phyloP scores from a whole-genome alignment of 1,140 invertebrate species.

The Aphis gossypii region DNA sequence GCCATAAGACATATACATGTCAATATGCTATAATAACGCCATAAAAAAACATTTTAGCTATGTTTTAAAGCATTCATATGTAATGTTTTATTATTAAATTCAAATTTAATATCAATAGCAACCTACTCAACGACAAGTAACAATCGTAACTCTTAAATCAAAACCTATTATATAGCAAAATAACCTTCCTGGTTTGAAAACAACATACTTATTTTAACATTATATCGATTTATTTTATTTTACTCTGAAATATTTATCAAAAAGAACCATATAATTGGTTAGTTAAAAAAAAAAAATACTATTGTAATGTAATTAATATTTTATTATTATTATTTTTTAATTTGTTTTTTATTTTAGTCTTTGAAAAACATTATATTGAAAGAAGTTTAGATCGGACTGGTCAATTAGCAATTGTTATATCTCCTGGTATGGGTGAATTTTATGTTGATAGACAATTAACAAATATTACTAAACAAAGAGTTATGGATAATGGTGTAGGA shows the following conservation, averaged over 20 bases:
- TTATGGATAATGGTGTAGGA: slow-evolving; percentile 96
- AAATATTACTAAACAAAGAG: slow-evolving; percentile 97
- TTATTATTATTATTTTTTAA: neutral
- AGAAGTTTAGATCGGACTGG: slow-evolving; percentile 97
- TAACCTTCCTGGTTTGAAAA: neutral
- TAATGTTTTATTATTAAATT: no score
- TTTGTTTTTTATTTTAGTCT: slow-evolving; percentile 73
- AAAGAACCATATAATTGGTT: no score
- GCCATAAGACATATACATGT: no score
- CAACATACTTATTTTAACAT: neutral
- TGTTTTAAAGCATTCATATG: no score
- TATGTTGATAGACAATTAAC: slow-evolving; percentile 97
- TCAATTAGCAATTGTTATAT: slow-evolving; percentile 96
- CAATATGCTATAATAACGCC: no score
- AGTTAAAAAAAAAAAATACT: neutral
- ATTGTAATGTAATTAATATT: neutral
- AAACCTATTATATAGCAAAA: neutral
- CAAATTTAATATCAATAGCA: no score
- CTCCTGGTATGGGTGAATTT: slow-evolving; percentile 96
- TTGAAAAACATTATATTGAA: slow-evolving; percentile 98
- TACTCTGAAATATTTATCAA: neutral
- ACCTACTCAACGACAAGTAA: no score
- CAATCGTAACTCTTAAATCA: no score
- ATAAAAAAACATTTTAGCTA: no score
- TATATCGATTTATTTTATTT: neutral